Evolutionary conservation across 2,113 vertebrate species (phyloP), one percentile per base, ranked within the genome.

Genomic region (Dicerorhinus sumatrensis): DNA sequence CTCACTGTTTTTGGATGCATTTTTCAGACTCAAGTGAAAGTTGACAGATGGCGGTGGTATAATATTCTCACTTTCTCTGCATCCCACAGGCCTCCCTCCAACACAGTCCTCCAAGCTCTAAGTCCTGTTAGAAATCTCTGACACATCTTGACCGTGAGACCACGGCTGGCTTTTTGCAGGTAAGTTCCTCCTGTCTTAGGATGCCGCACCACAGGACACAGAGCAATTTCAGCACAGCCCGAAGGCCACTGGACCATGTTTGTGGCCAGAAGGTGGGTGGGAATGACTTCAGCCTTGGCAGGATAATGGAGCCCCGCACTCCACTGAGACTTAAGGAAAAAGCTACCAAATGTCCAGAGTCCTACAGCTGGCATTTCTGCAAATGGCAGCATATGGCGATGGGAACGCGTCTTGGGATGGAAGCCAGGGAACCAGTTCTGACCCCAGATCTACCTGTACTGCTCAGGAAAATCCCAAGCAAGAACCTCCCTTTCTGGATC

Each of bases 11-110:
- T 39, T 39, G 48, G 73, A 51, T 90, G 65, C 54, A 51, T 81
- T 72, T 96, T 96, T 96, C 60, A 84, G 76, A 91, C 62, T 90
- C 76, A 62, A 80, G 58, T 60, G 70, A 42, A 94, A 82, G 51
- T 54, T 93, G 93, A 83, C 81, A 96, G 96, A 97, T 92, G 92
- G 87, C 10, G 0, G 18, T 88, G 56, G 54, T 81, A 21, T 96
- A 92, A 95, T 73, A 70, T 79, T 95, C 94, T 97, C 95, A 84
- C 87, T 95, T 93, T 97, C 91, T 97, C 94, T 92, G 21, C 63
- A 91, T 85, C 92, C 60, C 70, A 84, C 95, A 98, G 97, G 96
- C 83, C 83, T 95, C 79, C 83, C 29, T 97, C 96, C 75, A 91
- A 33, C 86, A 89, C 94, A 95, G 39, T 73, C 92, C 94, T 94